Evolutionary conservation across 2,888 invertebrate genomes (phyloP).

Genomic region (Polydrusus tereticollis): DNA sequence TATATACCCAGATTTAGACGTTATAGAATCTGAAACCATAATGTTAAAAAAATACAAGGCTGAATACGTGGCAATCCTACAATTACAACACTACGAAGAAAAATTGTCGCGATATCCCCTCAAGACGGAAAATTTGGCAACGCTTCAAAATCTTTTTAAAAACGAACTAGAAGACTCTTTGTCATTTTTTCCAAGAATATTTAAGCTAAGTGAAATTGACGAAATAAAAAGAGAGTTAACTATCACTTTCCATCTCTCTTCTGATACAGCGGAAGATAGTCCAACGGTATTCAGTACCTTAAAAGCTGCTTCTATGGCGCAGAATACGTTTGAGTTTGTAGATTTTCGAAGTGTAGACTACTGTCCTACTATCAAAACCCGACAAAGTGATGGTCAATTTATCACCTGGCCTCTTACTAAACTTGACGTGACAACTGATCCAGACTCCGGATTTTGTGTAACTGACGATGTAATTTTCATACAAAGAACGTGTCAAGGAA

Average conservation of each 20-base stretch:
- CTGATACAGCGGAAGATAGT: slow-evolving; percentile 15
- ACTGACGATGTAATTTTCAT: slow-evolving; percentile 71
- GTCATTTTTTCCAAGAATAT: slow-evolving; percentile 52
- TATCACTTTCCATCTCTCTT: slow-evolving; percentile 54
- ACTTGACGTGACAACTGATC: slow-evolving; percentile 30
- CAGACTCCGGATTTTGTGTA: slow-evolving; percentile 65
- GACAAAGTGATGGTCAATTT: slow-evolving; percentile 7
- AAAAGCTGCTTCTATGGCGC: slow-evolving; percentile 12
- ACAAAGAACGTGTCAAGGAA: slow-evolving; percentile 70
- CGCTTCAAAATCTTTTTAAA: slow-evolving; percentile 45
- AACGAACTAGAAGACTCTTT: slow-evolving; percentile 36
- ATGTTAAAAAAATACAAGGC: slow-evolving; percentile 25
- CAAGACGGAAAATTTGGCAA: slow-evolving; percentile 40
- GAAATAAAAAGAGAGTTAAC: slow-evolving; percentile 45
- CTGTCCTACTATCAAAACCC: slow-evolving; percentile 45
- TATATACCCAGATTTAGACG: slow-evolving; percentile 50
- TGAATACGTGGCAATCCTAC: slow-evolving; percentile 54
- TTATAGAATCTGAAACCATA: slow-evolving; percentile 45
- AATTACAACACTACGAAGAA: slow-evolving; percentile 43
- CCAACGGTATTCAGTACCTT: slow-evolving; percentile 29
- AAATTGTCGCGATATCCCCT: slow-evolving; percentile 49
- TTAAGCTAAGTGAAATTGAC: slow-evolving; percentile 53
- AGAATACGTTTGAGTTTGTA: slow-evolving; percentile 38
- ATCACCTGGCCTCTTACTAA: slow-evolving; percentile 52
- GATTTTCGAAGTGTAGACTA: slow-evolving; percentile 48